Evolutionary conservation across 1,140 invertebrate species (phyloP).

Genomic region (Anoplolepis gracilipes): DNA sequence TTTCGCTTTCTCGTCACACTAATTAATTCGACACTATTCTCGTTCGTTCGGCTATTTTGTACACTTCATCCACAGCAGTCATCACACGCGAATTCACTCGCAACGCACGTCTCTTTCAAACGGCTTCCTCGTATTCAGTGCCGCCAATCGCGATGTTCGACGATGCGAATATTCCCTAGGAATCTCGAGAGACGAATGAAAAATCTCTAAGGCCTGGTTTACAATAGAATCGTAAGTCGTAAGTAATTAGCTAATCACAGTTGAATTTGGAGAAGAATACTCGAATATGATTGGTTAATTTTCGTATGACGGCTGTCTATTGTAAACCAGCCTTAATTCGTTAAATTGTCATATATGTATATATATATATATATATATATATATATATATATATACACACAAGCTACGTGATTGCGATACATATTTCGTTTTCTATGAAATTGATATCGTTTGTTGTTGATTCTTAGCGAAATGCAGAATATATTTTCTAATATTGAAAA

Average conservation of each 20-base stretch:
- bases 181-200: neutral
- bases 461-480: neutral
- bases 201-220: too few relatives aligned
- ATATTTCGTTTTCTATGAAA: neutral
- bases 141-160: slow-evolving; percentile 5
- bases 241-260: too few relatives aligned
- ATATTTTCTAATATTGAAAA: neutral
- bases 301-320: too few relatives aligned
- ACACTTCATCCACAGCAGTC: slow-evolving; percentile 30
- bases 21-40: neutral
- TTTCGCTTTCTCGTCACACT: neutral
- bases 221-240: too few relatives aligned
- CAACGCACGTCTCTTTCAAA: slow-evolving; percentile 70
- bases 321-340: too few relatives aligned
- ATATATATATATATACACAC: neutral
- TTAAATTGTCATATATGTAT: too few relatives aligned
- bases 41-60: slow-evolving; percentile 11
- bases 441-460: neutral
- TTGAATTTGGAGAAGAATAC: too few relatives aligned
- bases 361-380: neutral
- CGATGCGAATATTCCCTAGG: neutral
- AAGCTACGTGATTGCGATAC: too few relatives aligned
- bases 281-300: too few relatives aligned
- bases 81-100: slow-evolving; percentile 35
- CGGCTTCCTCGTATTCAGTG: slow-evolving; percentile 47